Conservation (phyloP, 2,888 invertebrate species). For the Pachliopta kotzebuea region DNA sequence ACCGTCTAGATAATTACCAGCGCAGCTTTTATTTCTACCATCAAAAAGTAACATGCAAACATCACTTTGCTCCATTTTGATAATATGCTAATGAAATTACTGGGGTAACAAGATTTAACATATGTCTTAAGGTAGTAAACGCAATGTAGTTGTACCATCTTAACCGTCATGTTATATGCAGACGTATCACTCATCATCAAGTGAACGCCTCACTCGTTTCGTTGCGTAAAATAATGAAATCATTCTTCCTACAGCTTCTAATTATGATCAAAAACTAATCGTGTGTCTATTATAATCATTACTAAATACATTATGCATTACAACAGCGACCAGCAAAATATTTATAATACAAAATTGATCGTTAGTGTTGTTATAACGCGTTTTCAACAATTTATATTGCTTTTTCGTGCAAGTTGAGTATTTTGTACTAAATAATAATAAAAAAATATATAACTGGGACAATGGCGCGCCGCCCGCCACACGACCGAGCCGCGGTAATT, state of each 20-base stretch:
- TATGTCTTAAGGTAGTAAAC: too few relatives aligned
- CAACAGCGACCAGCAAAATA: conserved; percentile 10
- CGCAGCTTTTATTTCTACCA: too few relatives aligned
- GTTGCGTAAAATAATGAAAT: too few relatives aligned
- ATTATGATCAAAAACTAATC: neutral
- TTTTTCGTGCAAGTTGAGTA: conserved; percentile 25
- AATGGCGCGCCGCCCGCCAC: conserved; percentile 51
- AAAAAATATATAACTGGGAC: conserved; percentile 59
- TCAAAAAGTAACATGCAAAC: too few relatives aligned
- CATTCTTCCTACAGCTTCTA: neutral
- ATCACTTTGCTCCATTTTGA: too few relatives aligned
- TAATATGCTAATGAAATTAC: too few relatives aligned
- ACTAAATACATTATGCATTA: neutral
- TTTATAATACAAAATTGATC: conserved; percentile 14
- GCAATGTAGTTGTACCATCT: too few relatives aligned
- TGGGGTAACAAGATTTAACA: too few relatives aligned
- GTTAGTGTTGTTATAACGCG: conserved; percentile 21
- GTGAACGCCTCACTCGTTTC: too few relatives aligned
- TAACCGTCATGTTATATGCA: too few relatives aligned
- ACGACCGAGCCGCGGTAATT: conserved; percentile 63
- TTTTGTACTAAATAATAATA: conserved; percentile 29
- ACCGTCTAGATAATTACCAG: conserved; percentile 33
- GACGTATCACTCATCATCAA: too few relatives aligned
- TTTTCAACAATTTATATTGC: conserved; percentile 21
- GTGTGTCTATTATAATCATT: neutral